Evolutionary conservation across 2,113 vertebrate species (phyloP), one percentile per base, ranked within the genome.

Genomic region (Holacanthus passer): DNA sequence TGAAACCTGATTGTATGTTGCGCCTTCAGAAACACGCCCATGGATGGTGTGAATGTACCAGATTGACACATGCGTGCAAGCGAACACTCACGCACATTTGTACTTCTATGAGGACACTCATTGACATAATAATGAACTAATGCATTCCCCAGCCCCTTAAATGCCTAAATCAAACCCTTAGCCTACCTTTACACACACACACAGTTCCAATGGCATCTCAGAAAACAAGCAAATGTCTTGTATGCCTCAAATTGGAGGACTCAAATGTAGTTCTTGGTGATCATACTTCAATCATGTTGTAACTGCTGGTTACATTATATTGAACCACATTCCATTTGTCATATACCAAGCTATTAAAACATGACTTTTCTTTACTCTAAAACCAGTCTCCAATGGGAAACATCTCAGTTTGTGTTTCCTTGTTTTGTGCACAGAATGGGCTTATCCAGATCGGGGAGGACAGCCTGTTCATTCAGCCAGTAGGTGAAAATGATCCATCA

Each of bases 401-500:
- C 10, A 4, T 45, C 19, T 32, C 3, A 35, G 22, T 65, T 43
- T 17, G 20, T 63, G 41, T 87, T 55, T 81, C 20, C n/a, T n/a
- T 83, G 45, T 79, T 91, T 66, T 88, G 48, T 87, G 76, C 66
- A 43, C 94, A 99, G 98, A 96, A 95, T 66, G 98, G 97, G n/a
- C 93, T 97, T 52, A 95, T 99, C 85, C 96, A 97, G 47, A 91
- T 96, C 0, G 96, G 95, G 66, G 93, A 95, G 64, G 97, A 99
- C 63, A 95, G 94, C 63, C 86, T 99, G 87, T 94, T 97, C 39
- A 96, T 99, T 71, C 92, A 97, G 71, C 98, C 98, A 0, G 87
- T 97, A 86, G 96, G 92, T 39, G 77, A 74, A n/a, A 29, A 52
- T 1, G 39, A 75, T 7, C 94, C 94, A 0, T 87, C 89, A 41